Conservation (phyloP, 2,797 vertebrate genomes). For the Pangasius sanitwongsei region DNA sequence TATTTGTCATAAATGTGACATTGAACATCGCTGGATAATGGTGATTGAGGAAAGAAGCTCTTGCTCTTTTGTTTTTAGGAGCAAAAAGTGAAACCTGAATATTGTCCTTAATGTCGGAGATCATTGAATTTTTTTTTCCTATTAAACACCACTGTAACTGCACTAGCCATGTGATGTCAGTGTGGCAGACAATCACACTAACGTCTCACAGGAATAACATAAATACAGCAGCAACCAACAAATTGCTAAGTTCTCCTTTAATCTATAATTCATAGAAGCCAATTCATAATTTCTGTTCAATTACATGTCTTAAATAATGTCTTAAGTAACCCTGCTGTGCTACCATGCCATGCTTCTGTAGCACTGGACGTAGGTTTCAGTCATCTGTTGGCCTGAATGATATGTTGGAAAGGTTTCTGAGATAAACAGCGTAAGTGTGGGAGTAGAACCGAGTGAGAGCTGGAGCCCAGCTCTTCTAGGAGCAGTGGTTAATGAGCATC, state of each 20-base stretch:
- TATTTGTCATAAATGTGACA: background rate
- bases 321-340: background rate
- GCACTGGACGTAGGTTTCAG: background rate
- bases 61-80: background rate
- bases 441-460: conserved; percentile 40
- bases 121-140: background rate
- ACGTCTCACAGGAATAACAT: background rate
- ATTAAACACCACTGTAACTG: background rate
- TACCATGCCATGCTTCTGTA: background rate
- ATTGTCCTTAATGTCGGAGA: background rate
- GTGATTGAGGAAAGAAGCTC: background rate
- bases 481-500: conserved; percentile 58
- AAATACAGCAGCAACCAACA: background rate
- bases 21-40: background rate
- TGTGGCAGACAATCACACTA: background rate
- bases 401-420: conserved; percentile 9
- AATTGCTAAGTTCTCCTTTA: background rate
- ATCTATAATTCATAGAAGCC: background rate
- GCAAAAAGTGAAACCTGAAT: background rate
- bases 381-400: background rate
- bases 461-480: conserved; percentile 41
- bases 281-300: background rate
- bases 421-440: conserved; percentile 55
- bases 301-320: background rate
- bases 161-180: background rate